Percentiles rank a stretch among this genome's conserved stretches.
Evolutionary conservation across 92 coral and sea anemone species (phyloP).

Genomic region (Phenganax stokvisi): DNA sequence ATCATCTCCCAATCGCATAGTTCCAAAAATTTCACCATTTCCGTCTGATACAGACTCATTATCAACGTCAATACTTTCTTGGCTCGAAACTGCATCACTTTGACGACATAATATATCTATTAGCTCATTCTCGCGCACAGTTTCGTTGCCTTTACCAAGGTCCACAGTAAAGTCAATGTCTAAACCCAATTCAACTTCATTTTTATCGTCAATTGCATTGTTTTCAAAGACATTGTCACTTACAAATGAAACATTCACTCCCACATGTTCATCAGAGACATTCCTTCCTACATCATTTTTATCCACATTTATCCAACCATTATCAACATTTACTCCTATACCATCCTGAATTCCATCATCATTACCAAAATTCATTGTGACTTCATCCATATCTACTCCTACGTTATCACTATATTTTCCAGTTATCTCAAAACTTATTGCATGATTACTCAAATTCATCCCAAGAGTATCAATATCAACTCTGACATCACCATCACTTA

Average conservation of each 20-base stretch:
- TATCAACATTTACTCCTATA: not conserved
- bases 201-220: no score
- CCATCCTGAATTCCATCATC: not conserved
- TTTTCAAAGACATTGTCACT: no score
- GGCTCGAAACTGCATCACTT: conserved; percentile 1
- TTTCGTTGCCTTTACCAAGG: not conserved
- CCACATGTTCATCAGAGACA: not conserved
- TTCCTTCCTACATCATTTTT: no score
- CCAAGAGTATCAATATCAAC: not conserved
- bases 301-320: not conserved
- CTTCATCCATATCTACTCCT: not conserved
- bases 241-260: not conserved
- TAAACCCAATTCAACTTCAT: no score
- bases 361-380: not conserved
- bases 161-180: not conserved
- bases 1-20: not conserved
- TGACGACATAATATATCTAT: not conserved
- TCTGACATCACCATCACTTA: not conserved
- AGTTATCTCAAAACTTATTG: not conserved
- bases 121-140: not conserved
- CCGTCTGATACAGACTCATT: not conserved
- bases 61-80: conserved; percentile 11
- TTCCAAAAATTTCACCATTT: not conserved
- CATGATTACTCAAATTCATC: not conserved
- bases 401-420: not conserved